phyloP scores from a whole-genome alignment of 1,140 invertebrate genomes.

The Drosophila asahinai region DNA sequence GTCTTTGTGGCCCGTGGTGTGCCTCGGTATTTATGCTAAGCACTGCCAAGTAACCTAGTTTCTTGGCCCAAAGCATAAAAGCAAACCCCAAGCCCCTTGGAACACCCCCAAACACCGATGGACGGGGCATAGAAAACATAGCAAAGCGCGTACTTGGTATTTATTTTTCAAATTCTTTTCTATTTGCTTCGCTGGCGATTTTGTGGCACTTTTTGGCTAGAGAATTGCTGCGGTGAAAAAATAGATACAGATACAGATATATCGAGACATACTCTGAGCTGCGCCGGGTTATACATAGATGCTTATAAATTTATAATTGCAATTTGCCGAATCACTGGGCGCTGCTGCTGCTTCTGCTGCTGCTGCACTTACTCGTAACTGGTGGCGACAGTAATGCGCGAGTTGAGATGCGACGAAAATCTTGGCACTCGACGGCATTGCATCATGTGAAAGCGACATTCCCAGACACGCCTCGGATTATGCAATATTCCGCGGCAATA shows the following conservation, averaged over 20 bases:
- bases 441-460: constrained; percentile 76
- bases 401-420: constrained; percentile 56
- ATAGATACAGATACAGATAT: constrained; percentile 13
- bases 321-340: constrained; percentile 59
- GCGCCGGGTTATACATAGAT: constrained; percentile 29
- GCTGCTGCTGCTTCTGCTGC: constrained; percentile 15
- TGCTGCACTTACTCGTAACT: constrained; percentile 50
- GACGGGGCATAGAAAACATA: constrained; percentile 58
- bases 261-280: constrained; percentile 9
- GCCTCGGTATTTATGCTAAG: constrained; percentile 77
- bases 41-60: constrained; percentile 80
- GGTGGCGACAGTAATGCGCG: constrained; percentile 58
- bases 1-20: constrained; percentile 46
- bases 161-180: constrained; percentile 53
- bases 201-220: constrained; percentile 32
- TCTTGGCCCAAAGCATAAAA: constrained; percentile 24
- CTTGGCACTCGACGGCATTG: constrained; percentile 69
- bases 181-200: constrained; percentile 17
- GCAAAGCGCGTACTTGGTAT: constrained; percentile 70
- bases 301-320: constrained; percentile 56
- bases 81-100: constrained; percentile 7
- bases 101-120: background rate
- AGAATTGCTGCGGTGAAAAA: constrained; percentile 33
- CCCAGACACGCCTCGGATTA: constrained; percentile 78
- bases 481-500: constrained; percentile 61